Conservation (phyloP, 2,888 invertebrate genomes). For the Drosophila mulleri region DNA sequence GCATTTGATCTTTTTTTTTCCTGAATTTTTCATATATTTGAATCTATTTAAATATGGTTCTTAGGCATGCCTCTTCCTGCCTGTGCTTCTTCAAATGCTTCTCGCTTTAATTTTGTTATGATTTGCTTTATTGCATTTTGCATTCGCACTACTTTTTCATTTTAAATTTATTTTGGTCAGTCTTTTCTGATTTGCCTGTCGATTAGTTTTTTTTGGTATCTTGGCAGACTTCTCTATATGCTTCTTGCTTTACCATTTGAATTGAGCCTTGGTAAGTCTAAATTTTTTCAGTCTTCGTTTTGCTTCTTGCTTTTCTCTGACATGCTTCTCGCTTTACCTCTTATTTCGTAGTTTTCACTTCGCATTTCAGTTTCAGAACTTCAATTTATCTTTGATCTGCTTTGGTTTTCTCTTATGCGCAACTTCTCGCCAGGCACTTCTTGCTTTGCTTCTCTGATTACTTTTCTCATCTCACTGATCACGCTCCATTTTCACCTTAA, state of each 20-base stretch:
- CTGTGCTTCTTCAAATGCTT: background rate
- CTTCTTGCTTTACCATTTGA: background rate
- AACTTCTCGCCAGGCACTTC: too few relatives aligned
- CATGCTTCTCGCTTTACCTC: background rate
- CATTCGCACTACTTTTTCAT: background rate
- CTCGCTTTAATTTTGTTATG: background rate
- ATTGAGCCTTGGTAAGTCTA: background rate
- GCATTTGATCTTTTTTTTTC: background rate
- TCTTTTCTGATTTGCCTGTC: background rate
- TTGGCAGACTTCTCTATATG: background rate
- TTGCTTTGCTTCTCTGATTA: background rate
- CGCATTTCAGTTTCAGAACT: background rate
- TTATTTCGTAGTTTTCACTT: background rate
- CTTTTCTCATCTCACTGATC: background rate
- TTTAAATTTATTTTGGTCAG: background rate
- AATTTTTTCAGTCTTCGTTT: background rate
- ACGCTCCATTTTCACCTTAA: background rate
- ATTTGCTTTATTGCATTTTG: background rate
- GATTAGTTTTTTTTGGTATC: background rate
- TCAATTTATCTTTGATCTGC: background rate
- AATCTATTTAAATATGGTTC: background rate
- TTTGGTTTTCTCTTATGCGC: background rate
- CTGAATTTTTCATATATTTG: background rate
- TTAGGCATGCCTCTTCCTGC: background rate
- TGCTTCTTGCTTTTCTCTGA: background rate